Percentiles rank a stretch among this genome's conserved stretches.
Conservation (phyloP, 2,113 vertebrate species). For the Crotalus helleri region DNA sequence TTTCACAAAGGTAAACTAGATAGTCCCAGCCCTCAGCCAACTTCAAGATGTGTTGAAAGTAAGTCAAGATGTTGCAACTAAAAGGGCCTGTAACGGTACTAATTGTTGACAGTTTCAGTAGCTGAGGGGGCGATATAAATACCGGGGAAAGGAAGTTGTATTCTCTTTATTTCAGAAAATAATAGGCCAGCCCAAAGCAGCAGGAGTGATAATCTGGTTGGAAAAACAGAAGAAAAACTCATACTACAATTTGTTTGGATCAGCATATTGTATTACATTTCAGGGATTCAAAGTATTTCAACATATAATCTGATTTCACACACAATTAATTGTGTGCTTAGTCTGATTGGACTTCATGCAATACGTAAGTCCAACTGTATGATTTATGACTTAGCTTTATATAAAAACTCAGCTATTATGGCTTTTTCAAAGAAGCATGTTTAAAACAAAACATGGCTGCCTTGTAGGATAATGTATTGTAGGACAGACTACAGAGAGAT, state of each 20-base stretch:
- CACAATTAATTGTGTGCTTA: background rate
- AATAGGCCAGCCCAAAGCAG: background rate
- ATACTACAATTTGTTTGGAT: background rate
- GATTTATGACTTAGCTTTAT: background rate
- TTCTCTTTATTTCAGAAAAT: conserved; percentile 14
- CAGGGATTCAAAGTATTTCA: background rate
- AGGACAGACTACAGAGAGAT: background rate
- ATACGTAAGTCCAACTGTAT: background rate
- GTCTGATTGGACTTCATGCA: background rate
- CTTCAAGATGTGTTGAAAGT: conserved; percentile 18
- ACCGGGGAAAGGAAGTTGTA: conserved; percentile 3
- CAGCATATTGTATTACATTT: background rate
- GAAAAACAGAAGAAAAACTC: accelerated
- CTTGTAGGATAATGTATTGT: background rate
- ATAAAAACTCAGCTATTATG: background rate
- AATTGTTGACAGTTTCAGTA: conserved; percentile 29
- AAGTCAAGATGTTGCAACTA: background rate
- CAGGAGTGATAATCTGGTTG: conserved; percentile 11
- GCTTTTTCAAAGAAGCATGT: background rate
- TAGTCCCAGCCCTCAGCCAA: background rate
- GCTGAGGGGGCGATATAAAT: background rate
- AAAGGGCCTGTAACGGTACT: background rate
- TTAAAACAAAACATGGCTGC: background rate
- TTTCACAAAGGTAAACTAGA: background rate
- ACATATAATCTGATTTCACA: background rate